phyloP scores from a whole-genome alignment of 2,797 vertebrate species.

The Pseudochirops corinnae region DNA sequence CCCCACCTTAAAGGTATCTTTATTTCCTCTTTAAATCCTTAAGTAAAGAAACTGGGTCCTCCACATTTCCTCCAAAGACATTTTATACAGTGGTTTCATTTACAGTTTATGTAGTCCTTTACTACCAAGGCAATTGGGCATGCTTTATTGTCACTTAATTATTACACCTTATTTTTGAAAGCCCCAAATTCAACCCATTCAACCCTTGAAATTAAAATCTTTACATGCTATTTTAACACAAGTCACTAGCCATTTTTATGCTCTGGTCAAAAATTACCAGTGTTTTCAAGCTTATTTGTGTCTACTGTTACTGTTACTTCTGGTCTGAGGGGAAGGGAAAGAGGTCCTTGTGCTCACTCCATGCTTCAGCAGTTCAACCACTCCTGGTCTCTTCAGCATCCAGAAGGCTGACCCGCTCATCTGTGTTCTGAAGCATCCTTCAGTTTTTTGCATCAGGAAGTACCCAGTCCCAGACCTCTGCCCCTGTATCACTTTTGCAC shows the following conservation, averaged over 20 bases:
- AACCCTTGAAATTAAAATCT: background rate
- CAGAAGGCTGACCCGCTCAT: background rate
- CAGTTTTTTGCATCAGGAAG: constrained; percentile 1
- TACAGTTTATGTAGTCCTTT: background rate
- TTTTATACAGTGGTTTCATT: background rate
- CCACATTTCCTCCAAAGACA: background rate
- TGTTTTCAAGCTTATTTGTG: background rate
- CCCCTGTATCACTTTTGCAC: too few species aligned
- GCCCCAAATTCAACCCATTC: background rate
- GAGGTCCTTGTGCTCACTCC: background rate
- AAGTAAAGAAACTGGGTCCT: background rate
- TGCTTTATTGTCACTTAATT: background rate
- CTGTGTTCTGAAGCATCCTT: background rate
- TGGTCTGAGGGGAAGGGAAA: constrained; percentile 11
- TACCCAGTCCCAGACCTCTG: background rate
- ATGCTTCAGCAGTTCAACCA: background rate
- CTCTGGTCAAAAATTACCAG: background rate
- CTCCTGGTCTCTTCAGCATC: constrained; percentile 16
- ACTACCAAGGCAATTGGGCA: background rate
- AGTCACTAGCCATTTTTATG: background rate
- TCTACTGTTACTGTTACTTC: constrained; percentile 3
- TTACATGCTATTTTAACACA: background rate
- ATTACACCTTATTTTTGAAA: background rate
- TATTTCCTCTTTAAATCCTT: background rate
- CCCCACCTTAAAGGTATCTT: background rate